A percentile compares a stretch with the other conserved stretches of the same genome.
phyloP scores from a whole-genome alignment of 2,888 invertebrate species.

The Cheilosia urbana region DNA sequence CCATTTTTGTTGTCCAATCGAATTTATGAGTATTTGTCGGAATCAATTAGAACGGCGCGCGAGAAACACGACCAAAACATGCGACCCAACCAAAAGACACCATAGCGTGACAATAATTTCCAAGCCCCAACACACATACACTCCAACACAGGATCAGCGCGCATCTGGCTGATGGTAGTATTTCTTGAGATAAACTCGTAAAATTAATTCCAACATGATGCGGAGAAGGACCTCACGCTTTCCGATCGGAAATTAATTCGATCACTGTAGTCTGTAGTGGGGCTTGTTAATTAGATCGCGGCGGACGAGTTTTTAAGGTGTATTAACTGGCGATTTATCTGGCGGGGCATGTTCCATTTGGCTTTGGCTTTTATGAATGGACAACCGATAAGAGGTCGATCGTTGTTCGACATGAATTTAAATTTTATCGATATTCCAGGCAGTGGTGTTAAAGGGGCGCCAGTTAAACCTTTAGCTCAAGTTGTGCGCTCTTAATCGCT shows the following conservation, averaged over 20 bases:
- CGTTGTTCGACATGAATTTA: slow-evolving; percentile 61
- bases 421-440: slow-evolving; percentile 57
- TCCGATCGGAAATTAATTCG: slow-evolving; percentile 66
- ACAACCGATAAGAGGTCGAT: slow-evolving; percentile 52
- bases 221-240: slow-evolving; percentile 47
- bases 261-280: slow-evolving; percentile 39
- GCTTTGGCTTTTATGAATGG: slow-evolving; percentile 66
- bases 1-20: slow-evolving; percentile 68
- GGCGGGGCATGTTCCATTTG: slow-evolving; percentile 43
- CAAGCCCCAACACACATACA: slow-evolving; percentile 20
- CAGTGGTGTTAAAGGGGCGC: slow-evolving; percentile 55
- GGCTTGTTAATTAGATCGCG: slow-evolving; percentile 66
- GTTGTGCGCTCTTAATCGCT: slow-evolving; percentile 52
- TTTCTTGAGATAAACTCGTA: slow-evolving; percentile 70
- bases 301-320: slow-evolving; percentile 51
- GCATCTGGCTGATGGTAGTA: slow-evolving; percentile 51
- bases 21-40: slow-evolving; percentile 72
- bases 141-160: slow-evolving; percentile 9
- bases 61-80: slow-evolving; percentile 51
- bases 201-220: slow-evolving; percentile 72
- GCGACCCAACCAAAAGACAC: slow-evolving; percentile 9
- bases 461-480: slow-evolving; percentile 20
- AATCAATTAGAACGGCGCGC: slow-evolving; percentile 67
- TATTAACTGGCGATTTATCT: slow-evolving; percentile 45
- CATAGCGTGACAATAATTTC: slow-evolving; percentile 66